Conservation (phyloP, 2,888 invertebrate species). For the Ethmia dodecea region DNA sequence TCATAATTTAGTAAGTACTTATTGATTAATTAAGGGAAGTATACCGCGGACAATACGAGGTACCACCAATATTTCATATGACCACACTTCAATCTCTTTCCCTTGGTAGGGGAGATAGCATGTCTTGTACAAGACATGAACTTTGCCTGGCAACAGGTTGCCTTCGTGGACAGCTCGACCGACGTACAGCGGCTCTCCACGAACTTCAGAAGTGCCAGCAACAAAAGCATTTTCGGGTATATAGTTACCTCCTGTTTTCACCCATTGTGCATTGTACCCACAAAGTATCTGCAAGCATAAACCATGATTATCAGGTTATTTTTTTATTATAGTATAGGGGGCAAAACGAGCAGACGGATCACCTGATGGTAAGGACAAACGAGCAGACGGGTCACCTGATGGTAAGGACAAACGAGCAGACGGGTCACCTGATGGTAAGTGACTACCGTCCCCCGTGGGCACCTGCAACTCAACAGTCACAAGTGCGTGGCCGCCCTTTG, state of each 20-base stretch:
- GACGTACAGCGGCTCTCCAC: constrained; percentile 74
- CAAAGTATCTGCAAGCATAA: constrained; percentile 42
- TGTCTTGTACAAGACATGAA: constrained; percentile 80
- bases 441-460: too few species aligned
- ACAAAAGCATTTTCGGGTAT: constrained; percentile 83
- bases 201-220: constrained; percentile 74
- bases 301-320: neutral
- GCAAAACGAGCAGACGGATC: too few species aligned
- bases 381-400: too few species aligned
- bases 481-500: too few species aligned
- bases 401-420: too few species aligned
- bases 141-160: constrained; percentile 87
- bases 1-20: too few species aligned
- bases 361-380: too few species aligned
- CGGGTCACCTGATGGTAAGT: too few species aligned
- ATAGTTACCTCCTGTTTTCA: constrained; percentile 70
- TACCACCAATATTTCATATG: constrained; percentile 40
- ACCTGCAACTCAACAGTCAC: too few species aligned
- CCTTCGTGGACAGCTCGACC: constrained; percentile 83
- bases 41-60: too few species aligned
- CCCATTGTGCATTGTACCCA: constrained; percentile 66
- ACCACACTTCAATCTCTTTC: constrained; percentile 29
- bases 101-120: constrained; percentile 81
- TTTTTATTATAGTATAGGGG: neutral
- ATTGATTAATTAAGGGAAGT: too few species aligned